A percentile compares a stretch with the other conserved stretches of the same genome.
phyloP scores from a whole-genome alignment of 92 coral and sea anemone genomes.

The Parazoanthus atlanticus region DNA sequence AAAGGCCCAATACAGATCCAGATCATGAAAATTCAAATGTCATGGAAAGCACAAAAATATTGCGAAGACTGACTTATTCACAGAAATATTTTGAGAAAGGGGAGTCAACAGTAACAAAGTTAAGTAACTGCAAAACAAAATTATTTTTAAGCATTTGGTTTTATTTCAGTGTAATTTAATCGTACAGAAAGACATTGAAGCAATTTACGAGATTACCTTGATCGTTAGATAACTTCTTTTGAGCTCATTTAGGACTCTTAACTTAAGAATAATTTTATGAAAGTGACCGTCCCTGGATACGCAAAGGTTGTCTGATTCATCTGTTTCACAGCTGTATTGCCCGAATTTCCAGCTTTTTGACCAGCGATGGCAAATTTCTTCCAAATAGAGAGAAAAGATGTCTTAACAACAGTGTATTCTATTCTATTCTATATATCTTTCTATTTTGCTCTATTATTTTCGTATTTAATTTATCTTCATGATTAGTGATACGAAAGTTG shows the following conservation, averaged over 20 bases:
- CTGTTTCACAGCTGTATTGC: conserved; percentile 32
- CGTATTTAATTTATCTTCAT: background rate
- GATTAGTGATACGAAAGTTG: background rate
- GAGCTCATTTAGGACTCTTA: background rate
- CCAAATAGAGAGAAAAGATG: background rate
- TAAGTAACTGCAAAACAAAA: background rate
- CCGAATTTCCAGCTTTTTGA: background rate
- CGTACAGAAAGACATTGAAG: background rate
- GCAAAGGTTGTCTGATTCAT: background rate
- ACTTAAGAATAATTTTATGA: background rate
- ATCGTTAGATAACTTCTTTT: background rate
- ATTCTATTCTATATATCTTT: too few relatives aligned
- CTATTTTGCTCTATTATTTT: background rate
- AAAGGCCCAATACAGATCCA: background rate
- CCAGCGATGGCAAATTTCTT: background rate
- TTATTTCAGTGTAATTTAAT: background rate
- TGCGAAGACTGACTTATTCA: background rate
- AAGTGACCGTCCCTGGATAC: conserved; percentile 23
- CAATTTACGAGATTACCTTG: conserved; percentile 5
- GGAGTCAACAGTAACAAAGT: background rate
- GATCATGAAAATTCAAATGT: too few relatives aligned
- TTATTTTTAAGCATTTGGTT: background rate
- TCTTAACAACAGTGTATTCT: background rate
- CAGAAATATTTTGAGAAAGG: background rate
- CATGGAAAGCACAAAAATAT: too few relatives aligned